Base-by-base conservation (phyloP, 2,888 invertebrate species). In the Leucania comma region DNA sequence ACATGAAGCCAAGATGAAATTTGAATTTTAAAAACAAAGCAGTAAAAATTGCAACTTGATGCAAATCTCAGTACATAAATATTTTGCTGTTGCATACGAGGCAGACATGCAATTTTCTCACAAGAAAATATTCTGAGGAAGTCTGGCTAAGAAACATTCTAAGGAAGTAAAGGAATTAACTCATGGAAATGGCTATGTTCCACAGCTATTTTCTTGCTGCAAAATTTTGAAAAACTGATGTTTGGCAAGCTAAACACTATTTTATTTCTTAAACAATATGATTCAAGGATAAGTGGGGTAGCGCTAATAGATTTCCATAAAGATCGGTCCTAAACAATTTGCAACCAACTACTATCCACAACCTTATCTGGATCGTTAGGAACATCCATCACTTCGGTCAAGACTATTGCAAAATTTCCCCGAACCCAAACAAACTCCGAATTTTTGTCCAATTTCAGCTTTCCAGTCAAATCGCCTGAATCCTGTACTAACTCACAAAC, bases 1-100 rank as follows among this genome's bases (percentile, higher is more conserved):
- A 48, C 56, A 57, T 60, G 35, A 3, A 59, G 57, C 22, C 5
- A 51, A 61, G 38, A 72, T 60, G 60, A 72, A 75, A 78, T 78
- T 71, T 75, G 29, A 75, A 74, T 48, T 75, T 78, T 26, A 48
- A 64, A 75, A 78, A 60, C 17, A 60, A n/a, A 56, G 58, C 58
- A 42, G 22, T 59, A 70, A 12, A 62, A 32, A 59, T 62, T 53
- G 53, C 48, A 20, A 50, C 22, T 60, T 50, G 59, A 68, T 68
- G 68, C 58, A 75, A 75, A 77, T 76, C 29, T 70, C 22, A n/a
- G 62, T 69, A 42, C 77, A 62, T 42, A 77, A 58, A 70, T 77
- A 77, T 70, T 38, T 38, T 68, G 38, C 17, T 48, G 58, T 29
- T 26, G 48, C 51, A 38, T 32, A 24, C 38, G 20, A 53, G 22